Evolutionary conservation across 2,113 vertebrate species (phyloP), one percentile per base, ranked within the genome.

Genomic region (Actenoides hombroni): DNA sequence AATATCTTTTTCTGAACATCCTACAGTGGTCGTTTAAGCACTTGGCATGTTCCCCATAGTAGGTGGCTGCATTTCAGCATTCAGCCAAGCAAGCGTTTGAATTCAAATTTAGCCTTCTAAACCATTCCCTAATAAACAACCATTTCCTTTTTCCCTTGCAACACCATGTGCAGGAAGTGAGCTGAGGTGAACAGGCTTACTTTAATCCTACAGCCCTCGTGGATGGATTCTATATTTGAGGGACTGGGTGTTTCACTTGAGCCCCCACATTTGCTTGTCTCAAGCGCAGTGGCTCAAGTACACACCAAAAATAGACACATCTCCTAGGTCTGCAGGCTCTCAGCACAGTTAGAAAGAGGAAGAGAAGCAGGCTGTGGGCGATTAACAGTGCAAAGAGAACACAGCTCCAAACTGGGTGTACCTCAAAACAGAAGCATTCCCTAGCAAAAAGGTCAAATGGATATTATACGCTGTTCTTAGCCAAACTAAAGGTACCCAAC

Each of bases 261-360:
- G 91, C 68, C 33, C 64, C 44, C 35, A 20, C n/a, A 35, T 88
- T 86, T 70, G 71, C 54, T 88, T 39, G 18, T 60, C 78, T 94
- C 69, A 65, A 88, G 48, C 13, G 33, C 90, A 94, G 92, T 81
- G 92, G 96, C 83, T 88, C 17, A 13, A 65, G 21, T 6, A 61
- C 35, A 69, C 83, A 80, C 54, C 80, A 89, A 75, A 81, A 94
- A 75, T 44, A 70, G 29, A 80, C 10, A 16, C 16, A 42, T 8
- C 37, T 17, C 56, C 28, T 33, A 59, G 23, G 42, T 48, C 78
- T 6, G 17, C 0, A 0, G 75, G 61, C 40, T 70, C 59, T 63
- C 6, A 0, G 37, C 40, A 54, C 16, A 15, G 57, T n/a, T 14
- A 37, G 10, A 0, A 0, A 8, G 31, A n/a, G 26, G 63, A 92